phyloP scores from a whole-genome alignment of 2,113 vertebrate species.

The Cebidichthys violaceus region DNA sequence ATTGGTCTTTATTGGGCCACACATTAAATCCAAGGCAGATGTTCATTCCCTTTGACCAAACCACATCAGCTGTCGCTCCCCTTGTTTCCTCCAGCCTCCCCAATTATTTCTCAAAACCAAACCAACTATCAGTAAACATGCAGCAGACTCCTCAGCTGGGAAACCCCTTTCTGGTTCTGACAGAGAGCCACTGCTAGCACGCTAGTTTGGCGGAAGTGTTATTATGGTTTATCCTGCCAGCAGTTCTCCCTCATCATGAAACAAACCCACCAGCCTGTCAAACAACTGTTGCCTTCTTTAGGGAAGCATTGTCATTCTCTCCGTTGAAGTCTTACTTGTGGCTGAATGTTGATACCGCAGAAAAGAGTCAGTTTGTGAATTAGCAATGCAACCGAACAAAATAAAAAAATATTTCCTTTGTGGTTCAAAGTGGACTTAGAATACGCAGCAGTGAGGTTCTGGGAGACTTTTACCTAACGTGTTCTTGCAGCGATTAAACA shows the following conservation, averaged over 20 bases:
- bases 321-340: constrained; percentile 52
- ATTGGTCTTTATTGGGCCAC: constrained; percentile 67
- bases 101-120: constrained; percentile 75
- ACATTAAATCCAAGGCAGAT: constrained; percentile 81
- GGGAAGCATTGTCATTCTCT: constrained; percentile 58
- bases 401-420: constrained; percentile 45
- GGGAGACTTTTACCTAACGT: constrained; percentile 31
- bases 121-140: constrained; percentile 78
- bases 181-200: constrained; percentile 61
- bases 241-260: constrained; percentile 75
- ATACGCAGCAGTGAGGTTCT: constrained; percentile 7
- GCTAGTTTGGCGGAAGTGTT: constrained; percentile 65
- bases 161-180: constrained; percentile 69
- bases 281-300: constrained; percentile 72
- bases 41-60: constrained; percentile 67
- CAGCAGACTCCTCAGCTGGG: constrained; percentile 67
- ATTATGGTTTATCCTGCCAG: constrained; percentile 79
- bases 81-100: constrained; percentile 65
- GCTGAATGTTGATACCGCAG: constrained; percentile 24
- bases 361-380: constrained; percentile 56
- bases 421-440: constrained; percentile 31
- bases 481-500: constrained; percentile 40
- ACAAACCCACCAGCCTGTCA: constrained; percentile 76
- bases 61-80: constrained; percentile 80
- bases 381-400: constrained; percentile 46